Base-by-base conservation (phyloP, 2,888 invertebrate species). In the Anthophora plumipes region DNA sequence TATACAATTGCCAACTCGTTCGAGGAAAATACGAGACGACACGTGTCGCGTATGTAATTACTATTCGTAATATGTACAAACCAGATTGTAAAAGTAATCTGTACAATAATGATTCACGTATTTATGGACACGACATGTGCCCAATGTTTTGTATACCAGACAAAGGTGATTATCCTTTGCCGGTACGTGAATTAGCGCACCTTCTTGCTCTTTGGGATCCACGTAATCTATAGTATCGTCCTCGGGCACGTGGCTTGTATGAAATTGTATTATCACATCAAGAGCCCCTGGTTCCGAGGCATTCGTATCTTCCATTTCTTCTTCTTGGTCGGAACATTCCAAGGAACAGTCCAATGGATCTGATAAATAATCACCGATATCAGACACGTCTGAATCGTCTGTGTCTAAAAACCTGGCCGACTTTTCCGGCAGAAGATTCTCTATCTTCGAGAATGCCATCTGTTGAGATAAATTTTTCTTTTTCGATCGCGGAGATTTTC, bases 141-240 rank as follows among this genome's bases (percentile, higher is more conserved):
- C 94, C 61, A 91, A 89, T 77, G 94, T 94, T 67, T 95, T 94
- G 88, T 95, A 96, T 68, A 97, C 96, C 50, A 97, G 94, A 92
- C 95, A 95, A 17, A 97, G 94, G 61, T 95, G 95, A 94, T 97
- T 97, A 91, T 95, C 94, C 64, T 94, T 94, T 0, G 96, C 95
- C 66, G 96, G 95, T 78, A 97, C 94, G 2, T 95, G 94, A 46
- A 97, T 94, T 59, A 96, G 93, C 63, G 95, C 93, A 6, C 94
- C 93, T 48, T 94, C 94, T 50, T 88, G 87, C 60, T 88, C 87
- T 31, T 75, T 85, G 4, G 91, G 88, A 84, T 92, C 90, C 39
- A 93, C 88, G 61, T 92, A 93, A 73, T 92, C 90, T 69, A 93
- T 91, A 6, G 90, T 90, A 1, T 87, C 85, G 8, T 87, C 84